These are phyloP conservation scores for Oceanites oceanicus DNA, from an alignment of 2,113 vertebrate species.

Conservation along the genomic window DNA sequence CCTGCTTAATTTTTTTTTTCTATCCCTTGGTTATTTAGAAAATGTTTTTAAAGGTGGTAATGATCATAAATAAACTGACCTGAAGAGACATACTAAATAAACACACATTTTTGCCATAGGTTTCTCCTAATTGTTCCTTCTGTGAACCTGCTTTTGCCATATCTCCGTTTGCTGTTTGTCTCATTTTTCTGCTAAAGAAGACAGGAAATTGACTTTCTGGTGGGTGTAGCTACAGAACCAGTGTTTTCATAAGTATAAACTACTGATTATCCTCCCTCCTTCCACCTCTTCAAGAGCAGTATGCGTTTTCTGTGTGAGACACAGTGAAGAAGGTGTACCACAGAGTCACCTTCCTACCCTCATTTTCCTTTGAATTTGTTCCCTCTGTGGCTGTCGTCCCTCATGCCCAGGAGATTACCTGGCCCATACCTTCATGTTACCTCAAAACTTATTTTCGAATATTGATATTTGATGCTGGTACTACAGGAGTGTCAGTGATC, in stretches of 20 bases:
- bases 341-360: not conserved
- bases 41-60: not conserved
- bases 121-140: not conserved
- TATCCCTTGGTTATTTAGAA: not conserved
- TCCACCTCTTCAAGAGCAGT: not conserved
- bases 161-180: not conserved
- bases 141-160: not conserved
- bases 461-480: not conserved
- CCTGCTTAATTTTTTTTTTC: not conserved
- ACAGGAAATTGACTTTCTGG: not conserved
- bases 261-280: not conserved
- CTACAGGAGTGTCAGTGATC: not conserved
- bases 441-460: not conserved
- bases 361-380: not conserved
- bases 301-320: not conserved
- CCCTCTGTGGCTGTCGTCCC: not conserved
- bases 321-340: not conserved
- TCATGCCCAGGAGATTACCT: not conserved
- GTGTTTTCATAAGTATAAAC: not conserved
- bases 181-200: not conserved
- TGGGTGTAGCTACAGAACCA: not conserved
- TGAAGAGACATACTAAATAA: not conserved
- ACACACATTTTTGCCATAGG: not conserved
- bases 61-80: not conserved
- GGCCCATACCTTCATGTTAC: rapidly evolving